A percentile compares a stretch with the other conserved stretches of the same genome.
Evolutionary conservation across 2,888 invertebrate genomes (phyloP).

Genomic region (Apamea anceps): DNA sequence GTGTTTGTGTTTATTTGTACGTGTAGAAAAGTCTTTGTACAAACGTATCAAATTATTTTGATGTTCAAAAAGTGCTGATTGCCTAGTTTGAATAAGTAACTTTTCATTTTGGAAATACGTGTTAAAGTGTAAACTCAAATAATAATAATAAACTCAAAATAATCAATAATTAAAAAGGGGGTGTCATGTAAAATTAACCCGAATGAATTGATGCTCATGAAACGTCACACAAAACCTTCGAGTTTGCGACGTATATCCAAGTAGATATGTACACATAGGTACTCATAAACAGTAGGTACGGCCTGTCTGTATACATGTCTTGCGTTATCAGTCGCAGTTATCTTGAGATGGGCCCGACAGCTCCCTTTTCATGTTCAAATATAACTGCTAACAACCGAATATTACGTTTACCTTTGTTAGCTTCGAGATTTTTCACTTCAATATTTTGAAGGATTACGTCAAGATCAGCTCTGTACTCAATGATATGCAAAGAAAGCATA

Average conservation of each 20-base stretch:
- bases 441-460: slow-evolving; percentile 23
- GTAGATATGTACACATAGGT: slow-evolving; percentile 2
- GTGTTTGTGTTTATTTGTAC: too few relatives aligned
- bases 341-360: slow-evolving; percentile 61
- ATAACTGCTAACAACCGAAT: slow-evolving; percentile 24
- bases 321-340: slow-evolving; percentile 37
- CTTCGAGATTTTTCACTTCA: slow-evolving; percentile 20
- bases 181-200: neutral
- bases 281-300: slow-evolving; percentile 34
- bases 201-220: slow-evolving; percentile 13
- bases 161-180: neutral
- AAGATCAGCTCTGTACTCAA: neutral
- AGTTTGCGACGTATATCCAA: slow-evolving; percentile 9
- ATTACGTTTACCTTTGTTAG: slow-evolving; percentile 13
- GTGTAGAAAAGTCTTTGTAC: too few relatives aligned
- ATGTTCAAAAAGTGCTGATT: too few relatives aligned
- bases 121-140: too few relatives aligned
- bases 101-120: too few relatives aligned
- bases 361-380: slow-evolving; percentile 28
- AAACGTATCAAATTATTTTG: too few relatives aligned
- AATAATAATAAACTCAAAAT: neutral
- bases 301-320: slow-evolving; percentile 42
- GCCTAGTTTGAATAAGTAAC: too few relatives aligned
- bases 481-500: too few relatives aligned
- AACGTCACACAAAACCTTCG: neutral